Evolutionary conservation across 1,140 invertebrate genomes (phyloP).

Genomic region (Scaptomyza montana): DNA sequence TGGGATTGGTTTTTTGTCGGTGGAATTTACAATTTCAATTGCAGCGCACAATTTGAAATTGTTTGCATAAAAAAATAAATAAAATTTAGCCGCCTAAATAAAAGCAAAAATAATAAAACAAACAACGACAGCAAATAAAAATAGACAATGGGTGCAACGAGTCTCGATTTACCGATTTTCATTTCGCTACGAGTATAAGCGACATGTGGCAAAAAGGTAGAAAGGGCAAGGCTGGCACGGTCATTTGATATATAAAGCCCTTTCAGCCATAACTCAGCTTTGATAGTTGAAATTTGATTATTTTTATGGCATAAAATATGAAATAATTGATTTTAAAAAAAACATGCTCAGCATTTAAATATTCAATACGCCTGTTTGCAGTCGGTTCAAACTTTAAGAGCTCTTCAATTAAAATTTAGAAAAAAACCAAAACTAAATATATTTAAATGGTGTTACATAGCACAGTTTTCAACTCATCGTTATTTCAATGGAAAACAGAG

Average conservation of each 20-base stretch:
- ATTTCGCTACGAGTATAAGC: constrained; percentile 46
- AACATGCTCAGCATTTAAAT: constrained; percentile 53
- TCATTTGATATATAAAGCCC: constrained; percentile 69
- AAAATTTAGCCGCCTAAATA: constrained; percentile 26
- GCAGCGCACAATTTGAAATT: constrained; percentile 11
- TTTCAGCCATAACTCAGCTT: constrained; percentile 71
- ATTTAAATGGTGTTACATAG: background rate
- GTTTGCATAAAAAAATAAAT: constrained; percentile 42
- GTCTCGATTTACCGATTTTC: constrained; percentile 43
- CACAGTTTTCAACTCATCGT: constrained; percentile 4
- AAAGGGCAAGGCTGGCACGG: constrained; percentile 18
- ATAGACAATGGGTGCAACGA: constrained; percentile 48
- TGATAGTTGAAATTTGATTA: constrained; percentile 70
- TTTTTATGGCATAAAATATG: constrained; percentile 58
- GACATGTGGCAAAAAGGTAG: constrained; percentile 22
- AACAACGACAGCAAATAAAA: constrained; percentile 36
- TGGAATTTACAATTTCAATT: constrained; percentile 41
- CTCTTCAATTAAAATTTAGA: background rate
- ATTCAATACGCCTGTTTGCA: constrained; percentile 47
- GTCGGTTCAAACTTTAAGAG: background rate
- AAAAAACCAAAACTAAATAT: background rate
- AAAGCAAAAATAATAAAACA: constrained; percentile 10
- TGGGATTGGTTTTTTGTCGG: constrained; percentile 39
- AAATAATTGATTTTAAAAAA: constrained; percentile 55
- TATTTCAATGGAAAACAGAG: constrained; percentile 1